Base-by-base conservation (phyloP, 2,797 vertebrate species). In the Decapterus maruadsi region DNA sequence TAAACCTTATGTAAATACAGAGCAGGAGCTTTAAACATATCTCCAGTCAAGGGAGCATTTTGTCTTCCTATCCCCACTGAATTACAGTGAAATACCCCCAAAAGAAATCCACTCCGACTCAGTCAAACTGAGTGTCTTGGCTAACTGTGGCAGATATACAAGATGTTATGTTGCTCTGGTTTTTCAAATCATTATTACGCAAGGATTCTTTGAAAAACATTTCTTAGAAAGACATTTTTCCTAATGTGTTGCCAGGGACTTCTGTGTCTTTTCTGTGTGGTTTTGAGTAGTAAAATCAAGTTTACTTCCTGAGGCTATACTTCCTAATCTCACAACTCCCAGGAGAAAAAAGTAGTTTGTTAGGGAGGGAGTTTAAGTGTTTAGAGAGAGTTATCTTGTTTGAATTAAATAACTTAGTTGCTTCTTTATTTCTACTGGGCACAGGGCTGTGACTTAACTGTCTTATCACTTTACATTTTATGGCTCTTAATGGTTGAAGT, bases 401-500 rank as follows among this genome's bases (percentile, higher is more conserved):
- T 4, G 8, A 0, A 20, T 43, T 8, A 43, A 51, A 36, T n/a
- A 0, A 31, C 66, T 34, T 26, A 10, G 2, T 34, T 72, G 8
- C 51, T 46, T 51, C 12, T 34, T 55, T 10, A 8, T 57, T 22
- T 55, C 26, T 29, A 14, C 38, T 48, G 46, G 62, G 13, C 0
- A 0, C 1, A 14, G n/a, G 11, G 20, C n/a, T n/a, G 19, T 54
- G 40, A 46, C 48, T 45, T 62, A 10, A 36, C 17, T 61, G 34
- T 65, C 46, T 86, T 87, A 85, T 90, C 85, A 68, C 46, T 62
- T 69, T 51, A 36, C 7, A 36, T 73, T 80, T 55, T 79, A 67
- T 50, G 54, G 61, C 65, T 84, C 4, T 66, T 48, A 65, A 63
- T 58, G 16, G 40, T 12, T 71, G 2, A 36, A 14, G 9, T 62